A percentile compares a stretch with the other conserved stretches of the same genome.
Conservation (phyloP, 2,888 invertebrate genomes). For the Dendrolimus pini region DNA sequence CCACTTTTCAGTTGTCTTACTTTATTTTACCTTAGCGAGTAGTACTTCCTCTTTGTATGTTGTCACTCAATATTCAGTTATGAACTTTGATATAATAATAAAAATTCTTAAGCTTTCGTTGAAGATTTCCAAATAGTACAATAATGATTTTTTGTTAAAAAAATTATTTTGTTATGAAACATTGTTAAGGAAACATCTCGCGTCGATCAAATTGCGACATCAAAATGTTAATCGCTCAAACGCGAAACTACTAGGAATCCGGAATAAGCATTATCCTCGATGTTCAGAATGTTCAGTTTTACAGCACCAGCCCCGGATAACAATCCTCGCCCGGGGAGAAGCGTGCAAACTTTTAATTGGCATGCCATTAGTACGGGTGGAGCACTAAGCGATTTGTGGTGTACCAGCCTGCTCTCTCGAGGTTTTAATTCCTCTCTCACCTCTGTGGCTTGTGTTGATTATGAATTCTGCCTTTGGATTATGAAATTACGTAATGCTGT, state of each 20-base stretch:
- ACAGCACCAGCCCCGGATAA: constrained; percentile 56
- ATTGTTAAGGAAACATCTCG: no score
- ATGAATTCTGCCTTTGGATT: constrained; percentile 40
- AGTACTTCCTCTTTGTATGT: no score
- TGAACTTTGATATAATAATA: no score
- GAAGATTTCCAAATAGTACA: no score
- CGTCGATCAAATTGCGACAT: constrained; percentile 30
- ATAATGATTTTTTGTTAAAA: no score
- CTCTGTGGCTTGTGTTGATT: constrained; percentile 38
- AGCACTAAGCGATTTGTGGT: constrained; percentile 76
- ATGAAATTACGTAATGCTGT: constrained; percentile 14
- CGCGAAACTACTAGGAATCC: constrained; percentile 43
- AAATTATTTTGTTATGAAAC: no score
- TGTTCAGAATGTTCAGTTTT: constrained; percentile 66
- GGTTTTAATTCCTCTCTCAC: constrained; percentile 66
- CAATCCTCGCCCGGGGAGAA: constrained; percentile 61
- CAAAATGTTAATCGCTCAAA: constrained; percentile 58
- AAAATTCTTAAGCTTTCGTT: no score
- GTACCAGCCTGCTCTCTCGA: constrained; percentile 66
- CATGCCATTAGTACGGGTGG: constrained; percentile 73
- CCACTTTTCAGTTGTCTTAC: no score
- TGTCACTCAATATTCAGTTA: no score
- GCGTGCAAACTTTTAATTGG: constrained; percentile 74
- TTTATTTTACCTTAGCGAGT: no score
- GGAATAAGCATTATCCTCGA: constrained; percentile 63